Evolutionary conservation across 2,113 vertebrate species (phyloP).

Genomic region (Hemiprocne comata): DNA sequence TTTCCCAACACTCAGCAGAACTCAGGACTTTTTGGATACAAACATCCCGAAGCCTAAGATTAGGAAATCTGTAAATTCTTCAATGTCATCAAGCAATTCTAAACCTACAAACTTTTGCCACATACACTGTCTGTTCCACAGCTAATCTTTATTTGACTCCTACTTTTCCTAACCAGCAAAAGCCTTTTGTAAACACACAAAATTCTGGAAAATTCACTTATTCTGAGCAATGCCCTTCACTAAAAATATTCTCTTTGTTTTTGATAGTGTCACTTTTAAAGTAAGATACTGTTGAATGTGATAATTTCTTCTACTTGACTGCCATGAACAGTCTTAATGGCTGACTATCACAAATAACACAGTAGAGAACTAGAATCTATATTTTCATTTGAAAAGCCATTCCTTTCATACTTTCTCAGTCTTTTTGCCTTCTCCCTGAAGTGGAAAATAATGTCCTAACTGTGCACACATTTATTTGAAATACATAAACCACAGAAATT

Average conservation of each 20-base stretch:
- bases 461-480: neutral
- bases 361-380: neutral
- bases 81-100: neutral
- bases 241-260: neutral
- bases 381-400: neutral
- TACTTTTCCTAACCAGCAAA: neutral
- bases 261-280: neutral
- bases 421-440: neutral
- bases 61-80: neutral
- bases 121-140: rapidly evolving
- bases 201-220: neutral
- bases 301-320: neutral
- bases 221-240: neutral
- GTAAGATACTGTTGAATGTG: neutral
- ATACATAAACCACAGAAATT: neutral
- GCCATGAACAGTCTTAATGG: neutral
- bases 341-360: neutral
- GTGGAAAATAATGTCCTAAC: neutral
- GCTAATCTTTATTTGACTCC: neutral
- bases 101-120: neutral
- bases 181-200: neutral
- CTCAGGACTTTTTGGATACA: neutral
- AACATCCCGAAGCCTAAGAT: neutral
- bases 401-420: neutral
- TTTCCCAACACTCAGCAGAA: neutral